phyloP scores from a whole-genome alignment of 2,113 vertebrate genomes.

The Nyctereutes procyonoides region DNA sequence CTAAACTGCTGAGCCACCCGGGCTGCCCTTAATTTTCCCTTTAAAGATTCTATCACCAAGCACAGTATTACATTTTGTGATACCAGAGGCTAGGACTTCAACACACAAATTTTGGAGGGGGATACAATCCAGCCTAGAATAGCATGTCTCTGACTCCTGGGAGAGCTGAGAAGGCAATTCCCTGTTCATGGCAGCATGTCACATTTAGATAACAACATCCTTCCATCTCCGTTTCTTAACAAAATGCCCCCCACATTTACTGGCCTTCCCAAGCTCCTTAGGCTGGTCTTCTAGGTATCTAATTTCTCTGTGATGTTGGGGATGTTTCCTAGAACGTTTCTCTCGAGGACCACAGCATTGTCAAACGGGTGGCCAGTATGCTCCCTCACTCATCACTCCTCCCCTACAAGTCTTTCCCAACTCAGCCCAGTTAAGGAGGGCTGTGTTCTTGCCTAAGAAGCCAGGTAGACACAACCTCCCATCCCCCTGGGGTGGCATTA shows the following conservation, averaged over 20 bases:
- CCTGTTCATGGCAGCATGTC: fast-evolving
- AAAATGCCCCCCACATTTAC: not conserved
- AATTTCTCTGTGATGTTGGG: not conserved
- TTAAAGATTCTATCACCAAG: not conserved
- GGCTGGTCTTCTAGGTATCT: not conserved
- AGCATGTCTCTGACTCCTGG: not conserved
- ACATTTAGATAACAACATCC: not conserved
- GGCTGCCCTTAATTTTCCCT: not conserved
- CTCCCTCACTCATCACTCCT: not conserved
- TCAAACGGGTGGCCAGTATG: not conserved
- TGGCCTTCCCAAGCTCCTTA: not conserved
- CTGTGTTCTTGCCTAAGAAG: not conserved
- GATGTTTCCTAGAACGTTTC: not conserved
- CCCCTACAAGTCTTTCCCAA: not conserved
- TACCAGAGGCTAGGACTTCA: not conserved
- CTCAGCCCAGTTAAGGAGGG: not conserved
- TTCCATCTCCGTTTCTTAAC: not conserved
- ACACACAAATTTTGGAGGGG: not conserved
- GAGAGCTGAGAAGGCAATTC: not conserved
- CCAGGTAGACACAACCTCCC: not conserved
- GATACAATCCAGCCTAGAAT: not conserved
- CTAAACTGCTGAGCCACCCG: too few species aligned
- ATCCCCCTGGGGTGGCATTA: not conserved
- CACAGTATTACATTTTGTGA: not conserved
- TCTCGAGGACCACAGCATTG: not conserved